Evolutionary conservation across 2,797 vertebrate species (phyloP).

Genomic region (Heterohyrax brucei): DNA sequence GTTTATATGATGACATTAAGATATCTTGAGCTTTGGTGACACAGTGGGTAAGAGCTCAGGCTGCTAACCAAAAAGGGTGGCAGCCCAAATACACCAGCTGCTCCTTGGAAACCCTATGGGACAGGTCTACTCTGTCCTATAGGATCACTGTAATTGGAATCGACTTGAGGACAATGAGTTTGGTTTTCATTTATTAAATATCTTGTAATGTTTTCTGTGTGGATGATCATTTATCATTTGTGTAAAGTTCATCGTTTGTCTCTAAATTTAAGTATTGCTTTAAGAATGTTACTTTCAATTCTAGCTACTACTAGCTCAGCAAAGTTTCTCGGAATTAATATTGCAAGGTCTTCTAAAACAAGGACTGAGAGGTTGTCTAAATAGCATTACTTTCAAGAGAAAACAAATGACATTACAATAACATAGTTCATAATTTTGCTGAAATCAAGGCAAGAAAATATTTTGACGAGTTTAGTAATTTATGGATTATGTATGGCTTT

Average conservation of each 20-base stretch:
- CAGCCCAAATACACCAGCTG: too few species aligned
- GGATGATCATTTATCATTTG: not conserved
- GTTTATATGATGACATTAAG: not conserved
- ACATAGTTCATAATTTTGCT: slow-evolving; percentile 31
- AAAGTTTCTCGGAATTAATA: slow-evolving; percentile 7
- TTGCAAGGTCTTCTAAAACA: not conserved
- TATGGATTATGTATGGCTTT: slow-evolving; percentile 2
- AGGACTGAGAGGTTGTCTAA: not conserved
- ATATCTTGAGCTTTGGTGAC: not conserved
- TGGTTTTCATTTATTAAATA: not conserved
- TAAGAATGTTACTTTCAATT: slow-evolving; percentile 22
- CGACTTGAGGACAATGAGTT: too few species aligned
- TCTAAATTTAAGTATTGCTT: slow-evolving; percentile 34
- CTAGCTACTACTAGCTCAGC: not conserved
- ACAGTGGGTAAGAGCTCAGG: too few species aligned
- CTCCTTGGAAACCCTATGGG: too few species aligned
- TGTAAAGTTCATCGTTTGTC: not conserved
- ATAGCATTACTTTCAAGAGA: not conserved
- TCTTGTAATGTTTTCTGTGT: not conserved
- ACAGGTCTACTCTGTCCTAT: too few species aligned
- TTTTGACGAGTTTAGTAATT: not conserved
- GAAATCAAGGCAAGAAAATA: slow-evolving; percentile 51
- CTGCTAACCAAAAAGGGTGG: too few species aligned
- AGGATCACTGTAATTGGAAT: too few species aligned
- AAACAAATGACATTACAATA: not conserved